Base-by-base conservation (phyloP, 2,888 invertebrate genomes). In the Himalopsyche tibetana region DNA sequence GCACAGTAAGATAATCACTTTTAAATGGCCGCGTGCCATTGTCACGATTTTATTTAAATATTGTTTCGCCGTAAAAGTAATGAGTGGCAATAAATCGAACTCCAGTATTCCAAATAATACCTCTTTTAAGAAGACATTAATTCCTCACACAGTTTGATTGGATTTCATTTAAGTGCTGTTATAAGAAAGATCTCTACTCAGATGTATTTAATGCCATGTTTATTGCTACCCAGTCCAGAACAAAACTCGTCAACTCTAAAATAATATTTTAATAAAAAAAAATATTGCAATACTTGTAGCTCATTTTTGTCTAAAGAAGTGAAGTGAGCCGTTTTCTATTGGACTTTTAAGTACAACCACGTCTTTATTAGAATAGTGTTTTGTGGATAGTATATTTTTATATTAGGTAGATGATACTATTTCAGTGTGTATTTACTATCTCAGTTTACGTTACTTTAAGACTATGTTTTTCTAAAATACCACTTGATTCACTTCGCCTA, bases 21-120 rank as follows among this genome's bases (percentile, higher is more conserved):
- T 85, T 82, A 83, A 80, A 83, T 55, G 83, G 81, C 82, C 87
- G 87, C 80, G 87, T 87, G 85, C 83, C 87, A 28, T 5, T 42
- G 69, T 87, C 85, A 87, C 87, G 87, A 82, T 51, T 15, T 17
- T 55, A 45, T 51, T 19, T 55, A 28, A 83, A 51, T 51, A 82
- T 36, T 19, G 45, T 55, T 51, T 82, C 55, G 55, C 63, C 19
- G 63, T 28, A 19, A 63, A 19, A 19, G 63, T 28, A 28, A 28
- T 28, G 63, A 80, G 19, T 83, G 55, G 69, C 28, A 28, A 55
- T 83, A 83, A 79, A 85, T 56, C 69, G 19, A 45, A 63, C 55
- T 40, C 69, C 28, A 85, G 28, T 79, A 79, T 51, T 55, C 42
- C 80, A 83, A 84, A 86, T 83, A 63, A 38, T 42, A 28, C 28